phyloP scores from a whole-genome alignment of 2,797 vertebrate species.

The Tragelaphus oryx region DNA sequence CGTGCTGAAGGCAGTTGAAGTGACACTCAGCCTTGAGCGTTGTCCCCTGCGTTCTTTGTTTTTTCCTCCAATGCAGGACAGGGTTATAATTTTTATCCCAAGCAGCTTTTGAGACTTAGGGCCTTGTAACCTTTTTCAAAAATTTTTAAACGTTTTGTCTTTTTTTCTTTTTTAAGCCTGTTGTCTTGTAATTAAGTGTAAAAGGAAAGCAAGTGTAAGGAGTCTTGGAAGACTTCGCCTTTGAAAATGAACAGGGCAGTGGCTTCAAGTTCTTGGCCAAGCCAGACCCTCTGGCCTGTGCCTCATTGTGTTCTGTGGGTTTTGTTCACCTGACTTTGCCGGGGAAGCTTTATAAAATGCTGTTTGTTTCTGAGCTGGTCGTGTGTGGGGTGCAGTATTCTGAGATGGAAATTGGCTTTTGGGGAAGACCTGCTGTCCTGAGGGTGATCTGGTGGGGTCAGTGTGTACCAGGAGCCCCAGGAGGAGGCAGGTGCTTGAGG shows the following conservation, averaged over 20 bases:
- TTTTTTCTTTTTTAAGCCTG: neutral
- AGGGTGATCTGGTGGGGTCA: neutral
- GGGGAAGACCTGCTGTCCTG: fast-evolving
- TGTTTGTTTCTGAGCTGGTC: neutral
- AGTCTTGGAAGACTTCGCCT: neutral
- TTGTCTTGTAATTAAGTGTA: slow-evolving; percentile 13
- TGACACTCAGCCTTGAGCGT: fast-evolving
- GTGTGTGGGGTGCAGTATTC: neutral
- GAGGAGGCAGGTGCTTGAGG: fast-evolving
- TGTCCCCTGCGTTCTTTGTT: neutral
- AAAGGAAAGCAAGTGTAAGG: neutral
- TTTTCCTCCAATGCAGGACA: neutral
- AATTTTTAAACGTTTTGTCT: neutral
- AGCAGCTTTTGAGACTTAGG: slow-evolving; percentile 33
- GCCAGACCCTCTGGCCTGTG: neutral
- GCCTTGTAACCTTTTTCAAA: neutral
- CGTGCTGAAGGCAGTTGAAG: fast-evolving
- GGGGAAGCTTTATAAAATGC: neutral
- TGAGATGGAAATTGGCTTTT: neutral
- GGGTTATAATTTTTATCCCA: slow-evolving; percentile 21
- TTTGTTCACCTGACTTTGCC: neutral
- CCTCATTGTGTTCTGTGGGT: neutral
- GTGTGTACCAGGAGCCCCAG: fast-evolving
- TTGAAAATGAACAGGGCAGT: neutral
- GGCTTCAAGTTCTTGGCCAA: neutral